phyloP scores from a whole-genome alignment of 2,113 vertebrate genomes.

The Microcebus ravelobensis region DNA sequence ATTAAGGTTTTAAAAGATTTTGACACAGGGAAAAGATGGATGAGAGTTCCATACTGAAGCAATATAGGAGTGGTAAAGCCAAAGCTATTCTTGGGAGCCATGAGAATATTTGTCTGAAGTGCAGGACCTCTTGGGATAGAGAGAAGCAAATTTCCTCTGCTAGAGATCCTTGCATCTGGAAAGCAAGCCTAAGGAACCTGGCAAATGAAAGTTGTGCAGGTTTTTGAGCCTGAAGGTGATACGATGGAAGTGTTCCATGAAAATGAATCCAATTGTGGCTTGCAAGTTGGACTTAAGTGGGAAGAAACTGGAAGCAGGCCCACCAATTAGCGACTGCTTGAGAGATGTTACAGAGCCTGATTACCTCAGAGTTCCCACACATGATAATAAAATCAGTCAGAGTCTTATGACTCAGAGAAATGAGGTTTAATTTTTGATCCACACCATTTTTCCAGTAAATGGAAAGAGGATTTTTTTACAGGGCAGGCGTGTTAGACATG shows the following conservation, averaged over 20 bases:
- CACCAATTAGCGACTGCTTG: background rate
- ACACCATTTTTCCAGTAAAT: background rate
- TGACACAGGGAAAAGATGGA: background rate
- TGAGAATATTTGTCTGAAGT: background rate
- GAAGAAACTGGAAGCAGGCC: conserved; percentile 4
- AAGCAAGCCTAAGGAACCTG: background rate
- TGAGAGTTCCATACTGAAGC: rapidly evolving
- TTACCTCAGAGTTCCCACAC: conserved; percentile 2
- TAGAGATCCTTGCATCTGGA: background rate
- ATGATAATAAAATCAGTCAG: conserved; percentile 20
- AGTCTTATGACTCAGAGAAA: conserved; percentile 33
- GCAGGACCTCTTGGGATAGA: background rate
- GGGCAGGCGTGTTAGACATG: background rate
- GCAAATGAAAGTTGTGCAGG: background rate
- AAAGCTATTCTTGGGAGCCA: background rate
- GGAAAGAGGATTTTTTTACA: background rate
- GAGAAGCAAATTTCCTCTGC: background rate
- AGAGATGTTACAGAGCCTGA: background rate
- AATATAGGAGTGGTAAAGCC: background rate
- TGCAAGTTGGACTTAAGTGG: background rate
- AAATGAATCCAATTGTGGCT: conserved; percentile 34
- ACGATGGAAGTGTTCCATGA: background rate
- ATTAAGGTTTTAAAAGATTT: background rate
- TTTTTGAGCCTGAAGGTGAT: background rate
- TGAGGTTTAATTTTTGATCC: conserved; percentile 36